phyloP scores from a whole-genome alignment of 2,888 invertebrate species.

The Drosophila stalkeri region DNA sequence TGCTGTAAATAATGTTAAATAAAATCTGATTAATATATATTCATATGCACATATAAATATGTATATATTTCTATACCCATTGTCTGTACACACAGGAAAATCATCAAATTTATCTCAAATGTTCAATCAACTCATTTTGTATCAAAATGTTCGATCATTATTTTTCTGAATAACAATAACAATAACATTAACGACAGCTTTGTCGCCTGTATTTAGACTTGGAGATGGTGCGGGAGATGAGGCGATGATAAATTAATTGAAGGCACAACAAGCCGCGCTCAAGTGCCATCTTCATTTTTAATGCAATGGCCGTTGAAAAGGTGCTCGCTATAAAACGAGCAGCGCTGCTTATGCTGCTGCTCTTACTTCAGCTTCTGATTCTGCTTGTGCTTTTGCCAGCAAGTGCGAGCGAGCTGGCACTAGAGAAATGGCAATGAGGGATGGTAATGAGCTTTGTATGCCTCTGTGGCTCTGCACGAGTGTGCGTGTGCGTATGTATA shows the following conservation, averaged over 20 bases:
- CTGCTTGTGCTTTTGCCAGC: background rate
- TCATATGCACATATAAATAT: background rate
- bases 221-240: background rate
- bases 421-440: conserved; percentile 48
- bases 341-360: conserved; percentile 27
- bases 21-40: background rate
- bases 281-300: conserved; percentile 50
- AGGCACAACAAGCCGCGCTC: conserved; percentile 43
- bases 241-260: conserved; percentile 35
- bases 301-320: conserved; percentile 58
- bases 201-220: conserved; percentile 37
- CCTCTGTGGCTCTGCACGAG: background rate
- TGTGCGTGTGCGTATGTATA: conserved; percentile 4
- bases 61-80: background rate
- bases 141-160: conserved; percentile 23
- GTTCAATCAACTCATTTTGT: background rate
- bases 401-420: conserved; percentile 36
- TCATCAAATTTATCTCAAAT: background rate
- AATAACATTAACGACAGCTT: conserved; percentile 35
- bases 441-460: conserved; percentile 52
- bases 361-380: background rate
- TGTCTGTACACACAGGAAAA: background rate
- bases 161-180: background rate
- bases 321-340: conserved; percentile 61
- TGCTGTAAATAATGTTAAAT: background rate